Percentiles rank a stretch among this genome's conserved stretches.
These are phyloP conservation scores for Sapajus apella DNA, from an alignment of 2,113 vertebrate genomes.

Conservation along the genomic window DNA sequence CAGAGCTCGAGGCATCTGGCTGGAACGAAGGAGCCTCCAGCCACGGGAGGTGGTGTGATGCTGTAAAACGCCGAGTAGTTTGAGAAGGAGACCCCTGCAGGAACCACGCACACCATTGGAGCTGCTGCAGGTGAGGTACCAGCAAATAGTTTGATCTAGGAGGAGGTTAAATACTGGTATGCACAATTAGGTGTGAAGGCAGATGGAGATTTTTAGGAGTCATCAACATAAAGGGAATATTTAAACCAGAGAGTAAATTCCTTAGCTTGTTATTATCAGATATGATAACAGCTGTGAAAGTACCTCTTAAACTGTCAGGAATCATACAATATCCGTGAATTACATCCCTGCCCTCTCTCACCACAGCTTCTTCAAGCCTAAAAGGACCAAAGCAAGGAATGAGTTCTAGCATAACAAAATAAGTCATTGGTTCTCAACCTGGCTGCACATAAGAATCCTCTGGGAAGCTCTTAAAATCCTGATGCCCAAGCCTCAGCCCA, in stretches of 20 bases:
- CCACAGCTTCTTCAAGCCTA: not conserved
- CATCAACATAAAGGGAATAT: slow-evolving; percentile 48
- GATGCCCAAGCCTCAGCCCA: not conserved
- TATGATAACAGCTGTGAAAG: slow-evolving; percentile 19
- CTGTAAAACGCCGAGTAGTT: rapidly evolving
- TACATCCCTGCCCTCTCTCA: not conserved
- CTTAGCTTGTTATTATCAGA: slow-evolving; percentile 18
- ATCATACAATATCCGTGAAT: slow-evolving; percentile 15
- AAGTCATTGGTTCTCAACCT: not conserved
- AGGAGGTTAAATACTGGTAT: not conserved
- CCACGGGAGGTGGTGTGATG: rapidly evolving
- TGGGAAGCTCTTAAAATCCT: not conserved
- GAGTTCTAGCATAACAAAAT: not conserved
- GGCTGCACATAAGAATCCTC: not conserved
- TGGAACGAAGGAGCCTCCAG: not conserved
- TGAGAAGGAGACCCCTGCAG: not conserved
- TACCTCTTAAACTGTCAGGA: slow-evolving; percentile 21
- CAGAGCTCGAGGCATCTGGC: not conserved
- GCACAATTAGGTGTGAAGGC: not conserved
- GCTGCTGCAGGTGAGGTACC: not conserved
- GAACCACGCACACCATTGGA: not conserved
- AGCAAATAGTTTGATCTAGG: not conserved
- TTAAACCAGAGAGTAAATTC: slow-evolving; percentile 18
- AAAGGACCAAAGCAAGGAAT: not conserved
- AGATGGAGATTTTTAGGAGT: not conserved